These are phyloP conservation scores for Armadillidium nasatum DNA, from an alignment of 1,140 invertebrate species.

Conservation along the genomic window DNA sequence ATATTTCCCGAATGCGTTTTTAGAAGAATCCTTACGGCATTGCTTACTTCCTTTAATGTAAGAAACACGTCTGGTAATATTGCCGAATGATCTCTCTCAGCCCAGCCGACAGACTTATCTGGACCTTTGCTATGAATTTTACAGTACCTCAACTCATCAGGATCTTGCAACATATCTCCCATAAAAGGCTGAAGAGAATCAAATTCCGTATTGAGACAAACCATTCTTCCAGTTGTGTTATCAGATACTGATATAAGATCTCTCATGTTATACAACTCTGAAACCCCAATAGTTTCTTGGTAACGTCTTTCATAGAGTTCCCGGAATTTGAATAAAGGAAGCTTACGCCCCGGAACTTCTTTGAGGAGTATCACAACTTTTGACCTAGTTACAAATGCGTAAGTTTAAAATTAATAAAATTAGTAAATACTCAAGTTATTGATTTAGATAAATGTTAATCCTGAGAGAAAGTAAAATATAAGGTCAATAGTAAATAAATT, in stretches of 20 bases:
- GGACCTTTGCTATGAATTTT: too few species aligned
- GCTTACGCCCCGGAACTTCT: conserved; percentile 67
- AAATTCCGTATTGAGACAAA: conserved; percentile 46
- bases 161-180: conserved; percentile 48
- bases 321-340: conserved; percentile 79
- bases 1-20: conserved; percentile 64
- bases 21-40: conserved; percentile 63
- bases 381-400: conserved; percentile 49
- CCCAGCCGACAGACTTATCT: conserved; percentile 62
- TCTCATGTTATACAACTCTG: conserved; percentile 60
- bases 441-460: too few species aligned
- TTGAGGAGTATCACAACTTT: conserved; percentile 57
- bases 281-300: conserved; percentile 68
- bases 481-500: too few species aligned
- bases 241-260: conserved; percentile 42
- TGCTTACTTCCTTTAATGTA: conserved; percentile 60
- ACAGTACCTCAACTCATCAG: too few species aligned
- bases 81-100: conserved; percentile 63
- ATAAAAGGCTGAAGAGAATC: conserved; percentile 49
- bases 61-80: conserved; percentile 67
- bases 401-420: conserved; percentile 34
- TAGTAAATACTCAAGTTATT: not conserved
- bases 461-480: too few species aligned
- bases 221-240: conserved; percentile 59
- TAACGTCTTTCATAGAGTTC: conserved; percentile 78